Evolutionary conservation across 2,797 vertebrate genomes (phyloP), one percentile per base, ranked within the genome.

Genomic region (Schizopygopsis malacanthus): DNA sequence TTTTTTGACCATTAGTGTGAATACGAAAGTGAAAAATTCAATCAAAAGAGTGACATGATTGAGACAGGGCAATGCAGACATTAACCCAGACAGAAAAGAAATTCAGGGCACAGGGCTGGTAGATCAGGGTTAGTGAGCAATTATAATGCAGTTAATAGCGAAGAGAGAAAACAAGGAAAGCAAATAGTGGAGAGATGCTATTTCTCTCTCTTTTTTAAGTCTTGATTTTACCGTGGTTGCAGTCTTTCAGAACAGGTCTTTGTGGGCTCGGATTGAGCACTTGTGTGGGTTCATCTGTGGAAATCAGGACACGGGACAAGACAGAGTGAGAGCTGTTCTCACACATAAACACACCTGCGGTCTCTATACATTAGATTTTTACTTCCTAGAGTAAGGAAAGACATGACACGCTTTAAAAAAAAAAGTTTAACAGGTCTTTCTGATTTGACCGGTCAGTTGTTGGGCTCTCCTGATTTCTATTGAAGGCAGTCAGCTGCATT

Each of bases 211-310:
- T 81, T 79, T 67, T 52, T 41, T 59, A 77, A 79, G 67, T 59
- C 28, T 43, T 8, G 41, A 61, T 61, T 86, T 89, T 90, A 90
- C 90, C 88, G n/a, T 90, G 88, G 82, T 88, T 88, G 88, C 76
- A 88, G 88, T 84, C 85, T 84, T 85, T 90, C 87, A 90, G 90
- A 61, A 90, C 82, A 61, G 87, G 88, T 84, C 90, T 85, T 80
- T 88, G 76, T 75, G 70, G 37, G 75, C 82, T 81, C 69, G 25
- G 84, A 82, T 20, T 86, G 84, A 85, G 52, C 61, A 75, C 71
- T 71, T 89, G 79, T 78, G 82, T 33, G 13, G 84, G 77, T 61
- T 87, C 82, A 81, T 87, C 90, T 90, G 90, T 87, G 79, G 81
- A 88, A 81, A 84, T 85, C 39, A 61, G 82, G 86, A 87, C 63